These are phyloP conservation scores for Syngnathus floridae DNA, from an alignment of 2,113 vertebrate species.

Conservation along the genomic window DNA sequence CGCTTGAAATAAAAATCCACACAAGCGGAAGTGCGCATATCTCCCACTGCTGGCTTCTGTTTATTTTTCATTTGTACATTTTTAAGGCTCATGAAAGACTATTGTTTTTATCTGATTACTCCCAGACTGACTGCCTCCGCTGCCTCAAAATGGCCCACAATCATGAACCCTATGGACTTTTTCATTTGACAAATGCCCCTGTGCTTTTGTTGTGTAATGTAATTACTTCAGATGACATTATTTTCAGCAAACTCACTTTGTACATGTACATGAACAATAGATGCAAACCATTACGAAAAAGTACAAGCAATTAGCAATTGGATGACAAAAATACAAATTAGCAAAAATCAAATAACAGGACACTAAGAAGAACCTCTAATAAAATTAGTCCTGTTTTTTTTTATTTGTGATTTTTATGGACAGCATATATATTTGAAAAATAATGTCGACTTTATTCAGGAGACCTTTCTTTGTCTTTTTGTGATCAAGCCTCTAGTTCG, in stretches of 20 bases:
- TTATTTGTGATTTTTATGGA: neutral
- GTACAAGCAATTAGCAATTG: neutral
- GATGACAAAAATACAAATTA: neutral
- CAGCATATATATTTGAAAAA: neutral
- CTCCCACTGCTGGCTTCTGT: conserved; percentile 58
- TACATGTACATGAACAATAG: neutral
- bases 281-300: neutral
- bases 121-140: conserved; percentile 64
- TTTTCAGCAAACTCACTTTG: neutral
- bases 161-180: conserved; percentile 30
- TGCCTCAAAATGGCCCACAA: conserved; percentile 42
- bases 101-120: conserved; percentile 70
- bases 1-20: conserved; percentile 53
- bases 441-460: neutral
- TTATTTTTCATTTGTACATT: conserved; percentile 72
- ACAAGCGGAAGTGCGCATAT: conserved; percentile 39
- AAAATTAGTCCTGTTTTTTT: neutral
- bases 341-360: neutral
- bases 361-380: neutral
- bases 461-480: neutral
- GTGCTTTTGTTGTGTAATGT: neutral
- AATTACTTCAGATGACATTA: conserved; percentile 1
- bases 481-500: conserved; percentile 32
- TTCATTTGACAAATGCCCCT: conserved; percentile 1
- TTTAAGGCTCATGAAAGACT: conserved; percentile 69